Evolutionary conservation across 1,140 invertebrate species (phyloP), one percentile per base, ranked within the genome.

Genomic region (Ceratosolen fusciceps): DNA sequence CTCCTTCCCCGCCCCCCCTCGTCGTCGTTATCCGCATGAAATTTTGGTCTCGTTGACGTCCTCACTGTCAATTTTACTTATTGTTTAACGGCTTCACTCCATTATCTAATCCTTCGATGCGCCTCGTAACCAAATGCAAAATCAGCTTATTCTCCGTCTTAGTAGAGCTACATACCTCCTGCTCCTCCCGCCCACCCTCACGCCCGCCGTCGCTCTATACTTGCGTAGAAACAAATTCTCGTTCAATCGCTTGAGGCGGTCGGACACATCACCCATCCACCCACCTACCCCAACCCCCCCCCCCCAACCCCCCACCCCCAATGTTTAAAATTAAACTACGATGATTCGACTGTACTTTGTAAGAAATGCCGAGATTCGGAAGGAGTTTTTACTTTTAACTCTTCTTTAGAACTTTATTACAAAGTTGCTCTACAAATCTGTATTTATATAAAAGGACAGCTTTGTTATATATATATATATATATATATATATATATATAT

Each of bases 11-110:
- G 31, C 56, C 52, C 37, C 71, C 19, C 60, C 26, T 39, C 68
- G 62, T 77, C 77, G 72, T 83, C 81, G 79, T 80, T 81, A 80
- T 75, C 72, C 60, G 68, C 58, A 31, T 49, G 79, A 79, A 29
- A 52, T 73, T 72, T 56, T 73, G 21, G 26, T 73, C 70, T 79
- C 77, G 68, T 73, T 79, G 54, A 78, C 39, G 26, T 24, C 24
- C 16, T 72, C 39, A 2, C 26, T 52, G 26, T 16, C 5, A 77
- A 62, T 78, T 10, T 60, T 60, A 19, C n/a, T 62, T 58, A 26
- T 39, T 29, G 26, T 49, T 65, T 54, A 26, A 47, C 14, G 14
- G 19, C 47, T 60, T 29, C 14, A 14, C 14, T 31, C 34, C 2
- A 21, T 54, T 7, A 19, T 21, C 47, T 1, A 24, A 8, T 43